phyloP scores from a whole-genome alignment of 2,888 invertebrate genomes.

The Platynereis dumerilii region DNA sequence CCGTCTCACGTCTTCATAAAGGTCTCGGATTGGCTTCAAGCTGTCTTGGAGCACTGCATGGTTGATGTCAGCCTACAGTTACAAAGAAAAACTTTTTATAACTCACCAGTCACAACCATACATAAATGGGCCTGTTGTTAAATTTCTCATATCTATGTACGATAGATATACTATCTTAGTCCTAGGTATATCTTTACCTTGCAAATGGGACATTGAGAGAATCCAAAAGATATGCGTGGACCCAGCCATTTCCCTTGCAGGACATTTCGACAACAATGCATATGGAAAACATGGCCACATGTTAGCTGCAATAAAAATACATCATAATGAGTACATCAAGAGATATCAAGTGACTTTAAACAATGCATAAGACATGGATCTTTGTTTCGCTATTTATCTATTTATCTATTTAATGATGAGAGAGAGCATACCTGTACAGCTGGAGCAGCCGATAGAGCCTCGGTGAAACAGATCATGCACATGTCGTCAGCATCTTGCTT shows the following conservation, averaged over 20 bases:
- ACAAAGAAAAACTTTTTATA: not conserved
- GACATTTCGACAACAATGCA: slow-evolving; percentile 87
- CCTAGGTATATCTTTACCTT: slow-evolving; percentile 70
- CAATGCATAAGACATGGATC: too few species aligned
- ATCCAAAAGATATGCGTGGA: slow-evolving; percentile 94
- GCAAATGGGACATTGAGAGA: slow-evolving; percentile 95
- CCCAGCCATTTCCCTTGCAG: slow-evolving; percentile 90
- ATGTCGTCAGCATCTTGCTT: slow-evolving; percentile 98
- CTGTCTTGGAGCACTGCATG: slow-evolving; percentile 82
- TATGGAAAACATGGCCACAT: slow-evolving; percentile 96
- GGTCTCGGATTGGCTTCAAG: slow-evolving; percentile 78
- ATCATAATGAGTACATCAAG: too few species aligned
- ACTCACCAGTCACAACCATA: too few species aligned
- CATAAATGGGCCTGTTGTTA: too few species aligned
- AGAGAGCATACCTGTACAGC: slow-evolving; percentile 76
- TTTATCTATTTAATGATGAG: too few species aligned
- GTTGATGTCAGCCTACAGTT: slow-evolving; percentile 69
- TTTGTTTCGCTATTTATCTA: too few species aligned
- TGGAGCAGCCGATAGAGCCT: slow-evolving; percentile 93
- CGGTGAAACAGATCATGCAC: slow-evolving; percentile 99
- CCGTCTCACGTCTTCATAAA: slow-evolving; percentile 87
- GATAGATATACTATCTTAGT: too few species aligned
- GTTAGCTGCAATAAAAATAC: slow-evolving; percentile 72
- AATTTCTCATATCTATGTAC: too few species aligned
- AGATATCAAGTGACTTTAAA: too few species aligned